These are phyloP conservation scores for Bothrops alternatus DNA, from an alignment of 2,797 vertebrate genomes.

Conservation along the genomic window DNA sequence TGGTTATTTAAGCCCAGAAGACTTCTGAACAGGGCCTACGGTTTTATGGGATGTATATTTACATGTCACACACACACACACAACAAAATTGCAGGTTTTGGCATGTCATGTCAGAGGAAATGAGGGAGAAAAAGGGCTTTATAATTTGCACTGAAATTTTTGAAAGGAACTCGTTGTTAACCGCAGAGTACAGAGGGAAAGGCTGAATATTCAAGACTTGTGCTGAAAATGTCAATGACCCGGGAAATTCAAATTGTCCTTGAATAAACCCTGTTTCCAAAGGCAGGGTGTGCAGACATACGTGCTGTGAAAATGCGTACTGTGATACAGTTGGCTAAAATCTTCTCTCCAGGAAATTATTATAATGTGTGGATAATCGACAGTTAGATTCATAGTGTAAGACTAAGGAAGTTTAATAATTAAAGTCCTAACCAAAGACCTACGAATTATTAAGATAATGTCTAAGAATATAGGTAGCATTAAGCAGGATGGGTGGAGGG, in stretches of 20 bases:
- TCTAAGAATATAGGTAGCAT: neutral
- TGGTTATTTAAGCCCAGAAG: neutral
- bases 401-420: neutral
- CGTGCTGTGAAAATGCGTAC: neutral
- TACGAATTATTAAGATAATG: neutral
- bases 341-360: neutral
- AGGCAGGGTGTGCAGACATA: neutral
- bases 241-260: neutral
- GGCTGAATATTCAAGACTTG: neutral
- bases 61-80: neutral
- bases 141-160: conserved; percentile 1
- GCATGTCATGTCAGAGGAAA: rapidly evolving
- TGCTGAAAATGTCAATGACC: neutral
- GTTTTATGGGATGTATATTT: neutral
- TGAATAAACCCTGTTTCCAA: neutral
- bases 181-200: neutral
- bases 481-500: neutral
- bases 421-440: neutral
- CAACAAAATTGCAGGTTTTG: neutral
- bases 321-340: neutral
- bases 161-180: neutral
- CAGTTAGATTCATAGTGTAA: neutral
- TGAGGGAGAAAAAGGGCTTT: neutral
- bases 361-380: neutral
- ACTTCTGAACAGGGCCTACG: neutral